Base-by-base conservation (phyloP, 2,888 invertebrate genomes). In the Luperina testacea region DNA sequence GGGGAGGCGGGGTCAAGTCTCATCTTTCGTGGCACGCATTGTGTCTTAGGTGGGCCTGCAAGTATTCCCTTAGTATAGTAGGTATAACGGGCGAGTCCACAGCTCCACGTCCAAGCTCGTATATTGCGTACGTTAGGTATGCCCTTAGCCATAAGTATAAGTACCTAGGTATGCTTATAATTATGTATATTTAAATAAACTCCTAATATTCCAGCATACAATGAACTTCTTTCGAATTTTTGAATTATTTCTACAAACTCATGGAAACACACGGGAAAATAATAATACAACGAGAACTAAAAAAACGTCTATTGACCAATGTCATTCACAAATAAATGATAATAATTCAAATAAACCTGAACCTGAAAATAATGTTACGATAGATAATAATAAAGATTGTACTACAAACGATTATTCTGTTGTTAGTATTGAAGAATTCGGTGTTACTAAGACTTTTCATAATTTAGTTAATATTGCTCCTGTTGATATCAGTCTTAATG, bases 181-280 rank as follows among this genome's bases (percentile, higher is more conserved):
- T 53, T 15, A n/a, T n/a, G n/a, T n/a, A n/a, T 27, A 57, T 20
- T 77, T 11, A 17, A 51, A 24, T 45, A 32, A n/a, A 51, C 8
- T 65, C 38, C 68, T 77, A 2, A 53, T 32, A 64, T 84, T 87
- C 38, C 85, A 87, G 81, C 59, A 53, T 3, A 63, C 17, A 76
- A 87, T 87, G 81, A n/a, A 87, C 45, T 85, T 85, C 32, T 61
- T 84, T 17, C 63, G 53, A 45, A 59, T 38, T 48, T 61, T 61
- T 8, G 38, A 67, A 53, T 27, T 85, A n/a, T 85, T 85, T 61
- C 65, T 65, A 59, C 17, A 9, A n/a, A 45, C 13, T 48, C 0
- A 6, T 27, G 32, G 32, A 32, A 45, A 76, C 65, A 48, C 38
- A 2, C 68, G 75, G 7, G 38, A 51, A 2, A 64, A 42, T 45